A percentile compares a stretch with the other conserved stretches of the same genome.
Conservation (phyloP, 1,140 invertebrate genomes). For the Hyles euphorbiae region DNA sequence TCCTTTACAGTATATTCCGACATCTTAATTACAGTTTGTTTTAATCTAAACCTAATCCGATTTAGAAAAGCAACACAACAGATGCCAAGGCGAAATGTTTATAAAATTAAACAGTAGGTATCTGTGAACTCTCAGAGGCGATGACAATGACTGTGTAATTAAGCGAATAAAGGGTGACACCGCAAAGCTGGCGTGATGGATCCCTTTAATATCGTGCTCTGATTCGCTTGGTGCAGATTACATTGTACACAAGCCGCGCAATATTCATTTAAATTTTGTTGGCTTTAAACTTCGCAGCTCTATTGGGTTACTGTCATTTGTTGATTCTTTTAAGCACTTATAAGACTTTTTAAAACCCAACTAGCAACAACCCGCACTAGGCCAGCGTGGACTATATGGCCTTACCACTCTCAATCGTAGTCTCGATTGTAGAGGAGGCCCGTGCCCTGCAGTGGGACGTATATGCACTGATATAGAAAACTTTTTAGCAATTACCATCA, state of each 20-base stretch:
- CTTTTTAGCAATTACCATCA: too few relatives aligned
- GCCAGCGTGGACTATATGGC: too few relatives aligned
- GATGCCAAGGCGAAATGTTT: conserved; percentile 25
- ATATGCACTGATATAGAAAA: too few relatives aligned
- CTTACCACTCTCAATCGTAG: too few relatives aligned
- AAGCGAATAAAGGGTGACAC: conserved; percentile 67
- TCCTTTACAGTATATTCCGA: too few relatives aligned
- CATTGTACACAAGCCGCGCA: conserved; percentile 1
- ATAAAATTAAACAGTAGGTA: conserved; percentile 34
- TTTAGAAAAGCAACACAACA: too few relatives aligned
- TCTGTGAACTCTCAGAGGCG: conserved; percentile 16
- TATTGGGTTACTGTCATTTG: not conserved
- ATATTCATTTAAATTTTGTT: conserved; percentile 8
- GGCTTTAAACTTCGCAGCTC: not conserved
- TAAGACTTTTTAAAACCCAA: too few relatives aligned
- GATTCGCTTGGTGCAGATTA: conserved; percentile 23
- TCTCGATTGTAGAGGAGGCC: too few relatives aligned
- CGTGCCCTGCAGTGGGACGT: too few relatives aligned
- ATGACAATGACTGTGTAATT: conserved; percentile 66
- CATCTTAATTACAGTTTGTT: too few relatives aligned
- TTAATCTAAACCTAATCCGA: too few relatives aligned
- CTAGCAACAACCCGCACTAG: too few relatives aligned
- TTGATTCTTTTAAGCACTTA: not conserved
- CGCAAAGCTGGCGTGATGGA: conserved; percentile 68
- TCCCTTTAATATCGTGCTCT: conserved; percentile 63